A percentile compares a stretch with the other conserved stretches of the same genome.
Conservation (phyloP, 1,140 invertebrate species). For the Bradysia coprophila region DNA sequence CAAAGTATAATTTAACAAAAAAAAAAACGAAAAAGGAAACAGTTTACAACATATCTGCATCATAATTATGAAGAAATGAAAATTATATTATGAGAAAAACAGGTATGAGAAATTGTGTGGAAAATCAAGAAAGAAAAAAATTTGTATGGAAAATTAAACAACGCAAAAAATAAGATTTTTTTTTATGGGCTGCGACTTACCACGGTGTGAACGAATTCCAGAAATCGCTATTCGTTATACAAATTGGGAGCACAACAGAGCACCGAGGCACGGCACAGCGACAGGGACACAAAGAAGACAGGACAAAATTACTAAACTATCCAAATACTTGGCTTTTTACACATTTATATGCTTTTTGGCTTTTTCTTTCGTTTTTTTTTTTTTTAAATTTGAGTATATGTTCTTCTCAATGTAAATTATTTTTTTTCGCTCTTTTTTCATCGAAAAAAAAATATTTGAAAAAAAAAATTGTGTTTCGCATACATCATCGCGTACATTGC, state of each 20-base stretch:
- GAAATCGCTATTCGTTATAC: slow-evolving; percentile 57
- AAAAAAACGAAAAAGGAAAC: not conserved
- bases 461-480: too few relatives aligned
- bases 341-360: slow-evolving; percentile 1
- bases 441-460: not conserved
- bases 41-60: too few relatives aligned
- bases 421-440: slow-evolving; percentile 11
- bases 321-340: slow-evolving; percentile 3
- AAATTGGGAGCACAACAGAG: not conserved
- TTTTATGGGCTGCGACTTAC: slow-evolving; percentile 60
- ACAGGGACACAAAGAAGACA: slow-evolving; percentile 49
- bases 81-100: too few relatives aligned
- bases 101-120: too few relatives aligned
- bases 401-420: slow-evolving; percentile 13
- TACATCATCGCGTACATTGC: too few relatives aligned
- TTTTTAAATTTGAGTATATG: slow-evolving; percentile 5
- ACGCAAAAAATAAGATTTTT: not conserved
- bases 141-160: slow-evolving; percentile 25
- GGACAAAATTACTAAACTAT: slow-evolving; percentile 39
- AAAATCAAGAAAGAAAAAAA: slow-evolving; percentile 31
- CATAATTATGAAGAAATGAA: too few relatives aligned
- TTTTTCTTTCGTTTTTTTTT: slow-evolving; percentile 7
- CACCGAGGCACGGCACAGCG: slow-evolving; percentile 30
- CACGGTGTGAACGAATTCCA: slow-evolving; percentile 92
- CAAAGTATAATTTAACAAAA: not conserved